phyloP scores from a whole-genome alignment of 1,140 invertebrate genomes.

The Drosophila malerkotliana region DNA sequence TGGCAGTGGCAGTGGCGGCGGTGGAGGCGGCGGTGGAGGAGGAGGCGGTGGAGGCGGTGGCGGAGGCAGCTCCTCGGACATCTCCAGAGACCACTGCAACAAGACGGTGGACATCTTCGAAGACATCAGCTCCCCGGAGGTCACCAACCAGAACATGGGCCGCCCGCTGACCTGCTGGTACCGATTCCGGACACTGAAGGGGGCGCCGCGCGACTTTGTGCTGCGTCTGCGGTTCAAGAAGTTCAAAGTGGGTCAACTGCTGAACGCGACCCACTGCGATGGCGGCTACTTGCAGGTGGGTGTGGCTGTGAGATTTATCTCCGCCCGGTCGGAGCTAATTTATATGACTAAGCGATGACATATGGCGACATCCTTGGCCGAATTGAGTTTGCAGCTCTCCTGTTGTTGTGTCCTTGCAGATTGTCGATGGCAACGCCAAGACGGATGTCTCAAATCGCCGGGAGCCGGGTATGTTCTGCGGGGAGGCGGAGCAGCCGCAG shows the following conservation, averaged over 20 bases:
- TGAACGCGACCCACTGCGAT: slow-evolving; percentile 93
- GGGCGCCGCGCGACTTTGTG: slow-evolving; percentile 94
- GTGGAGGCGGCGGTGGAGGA: slow-evolving; percentile 35
- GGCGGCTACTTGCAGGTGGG: slow-evolving; percentile 94
- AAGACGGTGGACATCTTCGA: slow-evolving; percentile 96
- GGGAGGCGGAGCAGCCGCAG: slow-evolving; percentile 95
- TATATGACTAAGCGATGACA: slow-evolving; percentile 63
- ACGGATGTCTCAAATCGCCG: slow-evolving; percentile 93
- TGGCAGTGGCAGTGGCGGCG: slow-evolving; percentile 67
- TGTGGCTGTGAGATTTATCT: slow-evolving; percentile 56
- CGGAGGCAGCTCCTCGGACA: slow-evolving; percentile 68
- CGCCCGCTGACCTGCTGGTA: slow-evolving; percentile 94
- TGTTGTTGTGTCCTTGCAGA: slow-evolving; percentile 85
- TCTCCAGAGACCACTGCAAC: slow-evolving; percentile 90
- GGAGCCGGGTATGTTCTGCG: slow-evolving; percentile 94
- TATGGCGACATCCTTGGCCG: slow-evolving; percentile 51
- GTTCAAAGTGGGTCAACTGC: slow-evolving; percentile 94
- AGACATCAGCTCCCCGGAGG: slow-evolving; percentile 93
- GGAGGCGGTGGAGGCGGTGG: slow-evolving; percentile 52
- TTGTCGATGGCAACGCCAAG: slow-evolving; percentile 93
- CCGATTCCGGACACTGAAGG: slow-evolving; percentile 92
- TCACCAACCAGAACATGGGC: slow-evolving; percentile 92
- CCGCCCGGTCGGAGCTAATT: slow-evolving; percentile 63
- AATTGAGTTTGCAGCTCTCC: slow-evolving; percentile 28
- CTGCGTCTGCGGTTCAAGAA: slow-evolving; percentile 95